Base-by-base conservation (phyloP, 1,140 invertebrate species). In the Elysia chlorotica region DNA sequence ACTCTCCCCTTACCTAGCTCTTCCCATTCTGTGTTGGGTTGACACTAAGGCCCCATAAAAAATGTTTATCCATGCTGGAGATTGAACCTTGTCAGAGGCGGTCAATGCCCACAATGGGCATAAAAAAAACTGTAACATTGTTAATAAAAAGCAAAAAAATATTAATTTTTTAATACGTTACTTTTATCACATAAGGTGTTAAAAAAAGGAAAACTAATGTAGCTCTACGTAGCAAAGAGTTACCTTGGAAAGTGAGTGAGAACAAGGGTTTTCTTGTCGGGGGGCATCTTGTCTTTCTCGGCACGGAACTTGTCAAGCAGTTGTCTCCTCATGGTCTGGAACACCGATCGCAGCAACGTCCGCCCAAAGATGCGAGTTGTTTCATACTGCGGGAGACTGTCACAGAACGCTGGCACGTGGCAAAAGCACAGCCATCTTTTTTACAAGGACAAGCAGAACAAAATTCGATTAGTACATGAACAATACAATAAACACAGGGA, bases 391-490 rank as follows among this genome's bases (percentile, higher is more conserved):
- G 92, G 92, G 35, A 99, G 87, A 2, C 96, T 96, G 87, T 98
- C 95, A 83, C 96, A 98, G 85, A 97, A 96, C 10, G 94, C 93
- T 19, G 96, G 96, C 3, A 98, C 94, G 87, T 97, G 94, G 82
- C 96, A 98, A 83, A 96, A 97, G 19, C 97, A 95, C 31, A 99
- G 87, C 96, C 96, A 99, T 78, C 96, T 93, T 10, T 48, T 48
- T 48, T 10, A n/a, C 10, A 48, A 48, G 41, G n/a, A n/a, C 10
- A n/a, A 48, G 41, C 10, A 48, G 10, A 48, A 48, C n/a, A n/a
- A n/a, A n/a, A n/a, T n/a, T n/a, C n/a, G n/a, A n/a, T n/a, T n/a
- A n/a, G n/a, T n/a, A n/a, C n/a, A n/a, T n/a, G n/a, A n/a, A n/a
- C n/a, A n/a, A n/a, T n/a, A n/a, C n/a, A n/a, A n/a, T n/a, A n/a